Conservation (phyloP, 2,888 invertebrate genomes). For the Cantharis lateralis region DNA sequence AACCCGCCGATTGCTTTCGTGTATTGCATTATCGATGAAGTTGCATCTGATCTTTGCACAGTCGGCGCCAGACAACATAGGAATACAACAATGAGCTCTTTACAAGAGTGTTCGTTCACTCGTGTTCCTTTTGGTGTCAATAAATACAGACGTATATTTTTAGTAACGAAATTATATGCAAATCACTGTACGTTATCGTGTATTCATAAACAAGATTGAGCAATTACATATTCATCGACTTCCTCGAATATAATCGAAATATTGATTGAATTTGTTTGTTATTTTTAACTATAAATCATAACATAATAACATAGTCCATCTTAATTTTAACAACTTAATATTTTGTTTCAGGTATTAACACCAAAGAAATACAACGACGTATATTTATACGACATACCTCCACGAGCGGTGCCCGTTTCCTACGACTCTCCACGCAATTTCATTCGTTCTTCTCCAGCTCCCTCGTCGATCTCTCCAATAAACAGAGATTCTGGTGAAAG, state of each 20-base stretch:
- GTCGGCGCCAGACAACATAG: conserved; percentile 26
- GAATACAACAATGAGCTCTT: conserved; percentile 20
- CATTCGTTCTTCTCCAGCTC: conserved; percentile 58
- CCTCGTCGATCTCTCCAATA: conserved; percentile 55
- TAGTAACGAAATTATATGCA: not conserved
- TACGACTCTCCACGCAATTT: conserved; percentile 62
- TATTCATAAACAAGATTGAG: not conserved
- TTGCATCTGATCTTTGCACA: conserved; percentile 19
- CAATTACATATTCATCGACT: not conserved
- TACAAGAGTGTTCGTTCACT: conserved; percentile 11
- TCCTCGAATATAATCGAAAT: not conserved
- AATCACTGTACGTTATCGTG: not conserved
- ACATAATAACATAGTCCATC: not conserved
- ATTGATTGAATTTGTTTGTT: not conserved
- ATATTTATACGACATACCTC: conserved; percentile 71
- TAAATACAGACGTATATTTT: not conserved
- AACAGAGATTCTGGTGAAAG: conserved; percentile 51
- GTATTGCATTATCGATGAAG: conserved; percentile 19
- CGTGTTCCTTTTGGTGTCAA: not conserved
- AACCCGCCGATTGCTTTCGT: conserved; percentile 15
- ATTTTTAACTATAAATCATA: not conserved
- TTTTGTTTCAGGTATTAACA: conserved; percentile 65
- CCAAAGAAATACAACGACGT: conserved; percentile 76
- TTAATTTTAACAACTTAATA: conserved; percentile 6
- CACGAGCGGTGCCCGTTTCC: conserved; percentile 63